These are phyloP conservation scores for Nothoprocta pentlandii DNA, from an alignment of 2,113 vertebrate species.

Conservation along the genomic window DNA sequence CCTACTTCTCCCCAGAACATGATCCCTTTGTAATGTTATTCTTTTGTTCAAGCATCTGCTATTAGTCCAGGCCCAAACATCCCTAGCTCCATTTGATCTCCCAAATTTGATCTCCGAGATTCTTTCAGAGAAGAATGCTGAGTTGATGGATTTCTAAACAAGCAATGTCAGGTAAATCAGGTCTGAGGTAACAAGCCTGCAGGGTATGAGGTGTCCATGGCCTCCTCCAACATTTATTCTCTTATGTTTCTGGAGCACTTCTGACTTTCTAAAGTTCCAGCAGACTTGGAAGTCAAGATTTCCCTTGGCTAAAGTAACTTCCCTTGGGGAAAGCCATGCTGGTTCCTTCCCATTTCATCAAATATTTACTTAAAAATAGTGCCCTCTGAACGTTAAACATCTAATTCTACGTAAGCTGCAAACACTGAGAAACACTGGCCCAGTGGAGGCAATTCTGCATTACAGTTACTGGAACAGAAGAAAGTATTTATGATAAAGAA, in stretches of 20 bases:
- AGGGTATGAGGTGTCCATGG: neutral
- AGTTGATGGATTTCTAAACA: neutral
- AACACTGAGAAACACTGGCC: neutral
- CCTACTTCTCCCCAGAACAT: neutral
- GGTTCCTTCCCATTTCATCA: neutral
- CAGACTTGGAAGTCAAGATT: neutral
- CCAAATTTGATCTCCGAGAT: neutral
- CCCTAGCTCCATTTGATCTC: neutral
- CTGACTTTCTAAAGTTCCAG: neutral
- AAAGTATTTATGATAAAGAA: neutral
- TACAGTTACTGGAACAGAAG: neutral
- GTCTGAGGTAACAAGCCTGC: neutral
- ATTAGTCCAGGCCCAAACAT: rapidly evolving
- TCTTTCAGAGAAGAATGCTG: neutral
- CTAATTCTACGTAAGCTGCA: neutral
- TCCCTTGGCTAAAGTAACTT: neutral
- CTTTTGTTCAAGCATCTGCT: neutral
- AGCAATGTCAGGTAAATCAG: neutral
- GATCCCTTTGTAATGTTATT: neutral
- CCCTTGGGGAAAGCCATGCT: neutral
- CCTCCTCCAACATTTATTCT: neutral
- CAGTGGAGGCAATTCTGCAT: rapidly evolving
- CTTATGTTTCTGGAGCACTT: neutral
- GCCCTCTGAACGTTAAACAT: neutral
- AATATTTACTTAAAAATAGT: neutral